Evolutionary conservation across 2,888 invertebrate species (phyloP).

Genomic region (Rhodophaea formosa): DNA sequence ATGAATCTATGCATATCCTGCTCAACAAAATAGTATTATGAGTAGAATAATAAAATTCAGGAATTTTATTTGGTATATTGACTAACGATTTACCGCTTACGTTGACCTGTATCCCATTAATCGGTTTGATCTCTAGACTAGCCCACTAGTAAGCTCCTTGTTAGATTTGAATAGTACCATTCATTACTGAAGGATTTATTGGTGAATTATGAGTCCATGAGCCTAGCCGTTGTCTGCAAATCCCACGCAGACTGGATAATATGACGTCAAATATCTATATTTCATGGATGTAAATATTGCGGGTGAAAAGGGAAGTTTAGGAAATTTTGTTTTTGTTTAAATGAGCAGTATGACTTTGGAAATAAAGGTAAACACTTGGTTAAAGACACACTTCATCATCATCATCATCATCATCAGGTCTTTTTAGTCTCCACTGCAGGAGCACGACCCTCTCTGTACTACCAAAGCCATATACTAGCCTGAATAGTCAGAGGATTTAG

Average conservation of each 20-base stretch:
- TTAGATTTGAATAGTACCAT: slow-evolving; percentile 5
- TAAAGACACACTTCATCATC: no score
- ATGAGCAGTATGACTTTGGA: no score
- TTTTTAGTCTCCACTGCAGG: no score
- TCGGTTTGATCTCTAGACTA: neutral
- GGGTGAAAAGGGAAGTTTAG: neutral
- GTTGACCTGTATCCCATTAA: neutral
- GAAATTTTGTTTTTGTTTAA: neutral
- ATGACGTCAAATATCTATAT: neutral
- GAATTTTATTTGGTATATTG: neutral
- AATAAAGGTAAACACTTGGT: no score
- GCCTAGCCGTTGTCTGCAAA: neutral
- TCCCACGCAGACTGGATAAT: neutral
- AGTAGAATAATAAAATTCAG: neutral
- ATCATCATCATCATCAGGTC: no score
- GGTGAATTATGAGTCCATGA: slow-evolving; percentile 1
- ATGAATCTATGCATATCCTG: no score
- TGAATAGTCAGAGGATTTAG: no score
- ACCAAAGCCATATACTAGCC: no score
- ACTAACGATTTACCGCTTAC: neutral
- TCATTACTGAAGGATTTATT: slow-evolving; percentile 2
- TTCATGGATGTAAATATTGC: neutral
- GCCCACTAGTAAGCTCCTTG: neutral
- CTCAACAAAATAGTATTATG: neutral
- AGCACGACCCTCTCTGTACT: no score